phyloP scores from a whole-genome alignment of 2,797 vertebrate genomes.

The Melanotaenia maccullochi region DNA sequence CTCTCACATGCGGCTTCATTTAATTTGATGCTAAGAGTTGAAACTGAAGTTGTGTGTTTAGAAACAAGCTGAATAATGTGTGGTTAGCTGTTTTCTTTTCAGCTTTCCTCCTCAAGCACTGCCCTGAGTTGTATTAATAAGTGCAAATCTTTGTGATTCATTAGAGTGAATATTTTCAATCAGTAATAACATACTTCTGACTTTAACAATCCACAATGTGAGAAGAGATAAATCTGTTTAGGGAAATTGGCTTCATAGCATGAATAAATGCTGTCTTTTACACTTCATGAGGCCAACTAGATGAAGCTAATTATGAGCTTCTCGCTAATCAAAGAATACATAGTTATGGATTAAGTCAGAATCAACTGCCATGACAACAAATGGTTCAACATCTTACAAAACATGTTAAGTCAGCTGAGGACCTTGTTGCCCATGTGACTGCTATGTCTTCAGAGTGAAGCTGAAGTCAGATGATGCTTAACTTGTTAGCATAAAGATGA shows the following conservation, averaged over 20 bases:
- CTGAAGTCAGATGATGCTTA: neutral
- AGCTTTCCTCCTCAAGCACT: slow-evolving; percentile 5
- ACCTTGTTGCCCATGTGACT: neutral
- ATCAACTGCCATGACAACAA: neutral
- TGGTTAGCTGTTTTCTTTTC: slow-evolving; percentile 9
- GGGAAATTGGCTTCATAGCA: neutral
- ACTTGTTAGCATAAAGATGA: no score
- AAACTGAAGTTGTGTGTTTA: slow-evolving; percentile 22
- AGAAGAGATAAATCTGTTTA: neutral
- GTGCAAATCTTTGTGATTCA: neutral
- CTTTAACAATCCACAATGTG: neutral
- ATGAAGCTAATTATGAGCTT: neutral
- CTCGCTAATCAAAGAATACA: neutral
- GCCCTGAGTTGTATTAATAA: neutral
- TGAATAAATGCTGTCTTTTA: neutral
- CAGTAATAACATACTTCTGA: neutral
- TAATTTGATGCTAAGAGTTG: slow-evolving; percentile 43
- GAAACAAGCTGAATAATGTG: slow-evolving; percentile 18
- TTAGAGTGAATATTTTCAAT: neutral
- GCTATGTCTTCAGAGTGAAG: neutral
- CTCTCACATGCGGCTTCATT: slow-evolving; percentile 20
- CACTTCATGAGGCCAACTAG: neutral
- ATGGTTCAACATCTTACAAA: neutral
- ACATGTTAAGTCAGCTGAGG: neutral
- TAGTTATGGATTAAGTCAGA: neutral